Base-by-base conservation (phyloP, 2,888 invertebrate species). In the Apomyelois bistriatella region DNA sequence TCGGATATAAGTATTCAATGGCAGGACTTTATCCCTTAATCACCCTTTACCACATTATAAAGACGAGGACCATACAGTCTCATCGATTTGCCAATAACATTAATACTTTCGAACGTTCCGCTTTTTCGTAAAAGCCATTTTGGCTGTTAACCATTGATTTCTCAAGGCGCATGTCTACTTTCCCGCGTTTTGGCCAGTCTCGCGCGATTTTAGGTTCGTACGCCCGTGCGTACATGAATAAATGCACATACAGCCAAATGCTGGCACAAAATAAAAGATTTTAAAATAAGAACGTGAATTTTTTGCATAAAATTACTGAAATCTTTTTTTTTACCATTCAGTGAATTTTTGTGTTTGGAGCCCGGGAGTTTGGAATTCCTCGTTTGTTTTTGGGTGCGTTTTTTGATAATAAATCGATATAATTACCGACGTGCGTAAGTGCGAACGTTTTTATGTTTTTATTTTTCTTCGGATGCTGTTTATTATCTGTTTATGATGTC, bases 131-230 rank as follows among this genome's bases (percentile, higher is more conserved):
- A 58, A 55, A 53, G 48, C 57, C 52, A 57, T 57, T 59, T 60
- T 61, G 57, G 52, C 57, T 60, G 73, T 74, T n/a, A 75, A 72
- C 63, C 85, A 89, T 89, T 83, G 89, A 89, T 89, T 87, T 87
- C 82, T 70, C 72, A 80, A 69, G 74, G 89, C 89, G 89, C 89
- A 89, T 88, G 89, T 77, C 85, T 67, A 63, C 56, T 66, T 82
- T 79, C 79, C 75, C 81, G 70, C 77, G 60, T 37, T 43, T 46
- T 37, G 42, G 22, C 30, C 52, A 52, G 52, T 52, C 35, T 36
- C 43, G 43, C 43, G 51, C 38, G 32, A 12, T 53, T 65, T 57
- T 68, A 74, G 82, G 81, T 55, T 63, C 74, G 72, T 72, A 74
- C 67, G 64, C 68, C 61, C 66, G 58, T 62, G 59, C 57, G 58